phyloP scores from a whole-genome alignment of 2,113 vertebrate species.

The Steatornis caripensis region DNA sequence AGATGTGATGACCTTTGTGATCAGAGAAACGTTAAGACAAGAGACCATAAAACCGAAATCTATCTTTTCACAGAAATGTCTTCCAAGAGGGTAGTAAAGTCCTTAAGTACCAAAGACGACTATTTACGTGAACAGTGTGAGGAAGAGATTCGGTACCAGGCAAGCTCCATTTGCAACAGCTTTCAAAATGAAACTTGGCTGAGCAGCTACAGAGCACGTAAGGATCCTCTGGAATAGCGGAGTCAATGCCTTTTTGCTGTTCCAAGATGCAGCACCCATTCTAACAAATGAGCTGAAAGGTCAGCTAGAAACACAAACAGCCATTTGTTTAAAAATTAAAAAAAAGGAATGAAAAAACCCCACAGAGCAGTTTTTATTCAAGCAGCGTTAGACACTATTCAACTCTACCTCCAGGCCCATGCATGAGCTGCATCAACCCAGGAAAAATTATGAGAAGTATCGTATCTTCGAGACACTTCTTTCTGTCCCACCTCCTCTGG shows the following conservation, averaged over 20 bases:
- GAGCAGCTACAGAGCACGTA: background rate
- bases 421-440: background rate
- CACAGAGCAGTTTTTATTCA: background rate
- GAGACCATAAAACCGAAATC: constrained; percentile 18
- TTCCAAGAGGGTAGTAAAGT: constrained; percentile 27
- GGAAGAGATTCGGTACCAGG: background rate
- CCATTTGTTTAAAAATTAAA: background rate
- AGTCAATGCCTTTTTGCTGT: background rate
- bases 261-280: constrained; percentile 28
- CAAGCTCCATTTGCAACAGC: background rate
- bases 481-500: background rate
- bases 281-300: constrained; percentile 39
- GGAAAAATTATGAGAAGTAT: background rate
- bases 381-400: background rate
- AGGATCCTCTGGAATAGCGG: background rate
- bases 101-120: background rate
- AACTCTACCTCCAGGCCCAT: background rate
- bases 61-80: constrained; percentile 5
- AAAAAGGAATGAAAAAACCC: background rate
- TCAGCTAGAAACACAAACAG: constrained; percentile 7
- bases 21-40: constrained; percentile 8
- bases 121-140: constrained; percentile 1
- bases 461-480: background rate
- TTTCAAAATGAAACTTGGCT: constrained; percentile 18
- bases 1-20: constrained; percentile 31